A percentile compares a stretch with the other conserved stretches of the same genome.
These are phyloP conservation scores for Spisula solida DNA, from an alignment of 2,888 invertebrate species.

Conservation along the genomic window DNA sequence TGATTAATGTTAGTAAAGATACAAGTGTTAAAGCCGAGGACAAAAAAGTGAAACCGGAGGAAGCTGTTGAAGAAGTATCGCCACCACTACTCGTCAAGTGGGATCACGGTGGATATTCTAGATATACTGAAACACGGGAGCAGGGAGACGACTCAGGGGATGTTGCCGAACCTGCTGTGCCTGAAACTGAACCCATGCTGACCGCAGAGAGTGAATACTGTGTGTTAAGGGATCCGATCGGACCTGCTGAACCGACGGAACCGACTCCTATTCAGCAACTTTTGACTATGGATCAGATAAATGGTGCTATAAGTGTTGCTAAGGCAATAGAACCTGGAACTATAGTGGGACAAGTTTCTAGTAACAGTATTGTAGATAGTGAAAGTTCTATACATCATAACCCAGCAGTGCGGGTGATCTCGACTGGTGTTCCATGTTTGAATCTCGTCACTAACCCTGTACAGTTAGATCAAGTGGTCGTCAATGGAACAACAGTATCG, in stretches of 20 bases:
- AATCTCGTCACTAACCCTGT: constrained; percentile 50
- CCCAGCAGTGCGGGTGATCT: constrained; percentile 23
- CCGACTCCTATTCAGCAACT: constrained; percentile 48
- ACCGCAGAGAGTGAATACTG: constrained; percentile 55
- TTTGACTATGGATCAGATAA: constrained; percentile 57
- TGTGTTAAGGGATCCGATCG: constrained; percentile 63
- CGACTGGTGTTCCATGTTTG: constrained; percentile 44
- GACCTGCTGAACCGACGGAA: constrained; percentile 17
- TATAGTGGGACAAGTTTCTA: constrained; percentile 37
- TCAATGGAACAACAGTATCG: constrained; percentile 50
- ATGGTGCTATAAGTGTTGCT: constrained; percentile 44
- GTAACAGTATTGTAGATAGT: constrained; percentile 19
- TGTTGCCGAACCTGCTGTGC: background rate
- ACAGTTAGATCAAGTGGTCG: constrained; percentile 53
- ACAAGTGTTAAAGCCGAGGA: background rate
- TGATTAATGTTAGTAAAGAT: constrained; percentile 40
- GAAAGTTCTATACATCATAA: constrained; percentile 4
- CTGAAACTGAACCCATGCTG: constrained; percentile 28
- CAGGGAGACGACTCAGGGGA: constrained; percentile 39
- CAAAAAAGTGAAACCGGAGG: background rate
- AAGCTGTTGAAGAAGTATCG: constrained; percentile 38
- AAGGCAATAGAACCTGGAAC: constrained; percentile 32
- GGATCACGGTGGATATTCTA: constrained; percentile 73
- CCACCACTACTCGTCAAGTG: constrained; percentile 66
- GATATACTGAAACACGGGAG: constrained; percentile 65